These are phyloP conservation scores for Ditylenchus weischeri DNA, from an alignment of 2,888 invertebrate genomes.

Conservation along the genomic window DNA sequence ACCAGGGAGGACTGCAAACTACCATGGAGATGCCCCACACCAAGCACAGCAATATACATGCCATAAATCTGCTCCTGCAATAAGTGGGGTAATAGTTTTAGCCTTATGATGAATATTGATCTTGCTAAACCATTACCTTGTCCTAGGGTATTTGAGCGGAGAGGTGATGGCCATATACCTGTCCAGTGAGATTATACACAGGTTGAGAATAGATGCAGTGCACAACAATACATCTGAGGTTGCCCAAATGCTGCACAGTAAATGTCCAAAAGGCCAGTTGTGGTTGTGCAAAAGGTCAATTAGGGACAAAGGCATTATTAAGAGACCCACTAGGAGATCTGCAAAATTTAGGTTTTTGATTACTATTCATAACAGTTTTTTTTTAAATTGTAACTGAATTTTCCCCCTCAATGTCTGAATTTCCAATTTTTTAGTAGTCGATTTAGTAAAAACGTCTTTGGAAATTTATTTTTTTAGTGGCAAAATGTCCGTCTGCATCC, in stretches of 20 bases:
- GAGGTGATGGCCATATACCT: constrained; percentile 60
- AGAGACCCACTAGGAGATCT: constrained; percentile 58
- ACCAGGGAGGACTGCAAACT: constrained; percentile 60
- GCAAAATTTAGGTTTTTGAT: constrained; percentile 17
- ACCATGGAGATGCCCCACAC: constrained; percentile 59
- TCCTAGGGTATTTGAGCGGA: constrained; percentile 59
- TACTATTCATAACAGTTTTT: too few species aligned
- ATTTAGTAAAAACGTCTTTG: too few species aligned
- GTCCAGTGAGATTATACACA: constrained; percentile 59
- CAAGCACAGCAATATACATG: constrained; percentile 54
- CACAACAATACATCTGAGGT: constrained; percentile 58
- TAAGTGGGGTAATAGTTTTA: too few species aligned
- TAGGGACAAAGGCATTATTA: constrained; percentile 60
- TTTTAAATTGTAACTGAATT: too few species aligned
- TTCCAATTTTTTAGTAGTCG: too few species aligned
- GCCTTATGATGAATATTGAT: not conserved
- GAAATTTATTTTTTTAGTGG: too few species aligned
- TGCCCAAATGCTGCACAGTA: constrained; percentile 53
- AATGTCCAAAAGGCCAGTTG: constrained; percentile 53
- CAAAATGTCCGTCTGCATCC: too few species aligned
- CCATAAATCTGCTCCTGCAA: constrained; percentile 56
- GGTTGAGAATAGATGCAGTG: constrained; percentile 58
- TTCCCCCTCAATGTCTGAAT: too few species aligned
- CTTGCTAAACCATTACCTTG: constrained; percentile 38
- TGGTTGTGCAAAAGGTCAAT: constrained; percentile 59